These are phyloP conservation scores for Taurulus bubalis DNA, from an alignment of 2,113 vertebrate genomes.

Conservation along the genomic window DNA sequence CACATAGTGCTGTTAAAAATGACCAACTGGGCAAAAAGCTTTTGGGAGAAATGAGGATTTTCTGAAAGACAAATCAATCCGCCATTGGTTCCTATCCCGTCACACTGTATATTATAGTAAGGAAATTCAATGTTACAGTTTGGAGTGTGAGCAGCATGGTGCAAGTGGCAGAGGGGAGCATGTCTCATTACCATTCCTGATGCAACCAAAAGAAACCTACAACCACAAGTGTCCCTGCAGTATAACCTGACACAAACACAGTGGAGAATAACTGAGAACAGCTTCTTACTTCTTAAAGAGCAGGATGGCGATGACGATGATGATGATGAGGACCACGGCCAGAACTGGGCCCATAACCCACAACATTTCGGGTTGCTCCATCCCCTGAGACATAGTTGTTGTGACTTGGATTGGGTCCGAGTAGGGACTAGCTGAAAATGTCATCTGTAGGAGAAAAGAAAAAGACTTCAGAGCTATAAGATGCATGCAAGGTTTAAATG, in stretches of 20 bases:
- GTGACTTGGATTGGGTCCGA: slow-evolving; percentile 91
- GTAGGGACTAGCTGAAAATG: slow-evolving; percentile 95
- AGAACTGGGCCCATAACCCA: slow-evolving; percentile 98
- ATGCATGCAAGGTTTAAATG: not conserved
- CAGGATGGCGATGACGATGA: slow-evolving; percentile 97
- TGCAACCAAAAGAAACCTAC: slow-evolving; percentile 74
- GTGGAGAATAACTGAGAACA: slow-evolving; percentile 14
- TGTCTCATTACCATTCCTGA: slow-evolving; percentile 74
- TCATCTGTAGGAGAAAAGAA: slow-evolving; percentile 85
- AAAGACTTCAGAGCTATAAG: not conserved
- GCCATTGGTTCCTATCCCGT: slow-evolving; percentile 21
- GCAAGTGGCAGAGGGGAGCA: slow-evolving; percentile 45
- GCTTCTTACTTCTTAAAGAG: slow-evolving; percentile 95
- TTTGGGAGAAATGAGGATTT: slow-evolving; percentile 36
- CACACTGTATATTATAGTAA: slow-evolving; percentile 35
- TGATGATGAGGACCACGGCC: slow-evolving; percentile 96
- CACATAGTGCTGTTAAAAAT: slow-evolving; percentile 53
- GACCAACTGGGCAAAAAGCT: slow-evolving; percentile 51
- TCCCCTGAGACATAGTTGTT: slow-evolving; percentile 77
- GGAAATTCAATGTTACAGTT: slow-evolving; percentile 56
- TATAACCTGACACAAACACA: slow-evolving; percentile 40
- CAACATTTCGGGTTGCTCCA: slow-evolving; percentile 95
- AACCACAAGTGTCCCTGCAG: slow-evolving; percentile 44
- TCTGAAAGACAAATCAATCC: slow-evolving; percentile 58
- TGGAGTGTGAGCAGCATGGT: slow-evolving; percentile 51